Evolutionary conservation across 2,797 vertebrate genomes (phyloP), one percentile per base, ranked within the genome.

Genomic region (Hephaestus fuliginosus): DNA sequence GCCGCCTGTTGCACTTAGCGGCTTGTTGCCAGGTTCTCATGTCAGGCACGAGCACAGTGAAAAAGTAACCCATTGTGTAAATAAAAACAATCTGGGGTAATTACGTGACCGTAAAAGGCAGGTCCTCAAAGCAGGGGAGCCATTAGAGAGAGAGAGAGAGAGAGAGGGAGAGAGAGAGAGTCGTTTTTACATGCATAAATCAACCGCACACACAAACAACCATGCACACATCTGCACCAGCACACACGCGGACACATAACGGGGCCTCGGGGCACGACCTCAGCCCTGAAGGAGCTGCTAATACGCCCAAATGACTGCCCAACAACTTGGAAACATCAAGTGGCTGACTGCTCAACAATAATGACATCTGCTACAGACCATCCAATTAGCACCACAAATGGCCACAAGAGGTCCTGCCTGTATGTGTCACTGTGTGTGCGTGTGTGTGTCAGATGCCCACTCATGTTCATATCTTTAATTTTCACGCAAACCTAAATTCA

Each of bases 281-380:
- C 78, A 94, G 92, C 87, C 91, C 91, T 68, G 65, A 77, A 89
- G 83, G 89, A 94, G 91, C 93, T 84, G 92, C 94, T 95, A 96
- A 96, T 95, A 94, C 76, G 68, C 83, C 84, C 83, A 94, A 93
- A 95, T 95, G 89, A 94, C 92, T 91, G 86, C 65, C 83, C 81
- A 86, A 92, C 92, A 94, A 95, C 91, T 93, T 93, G 86, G 87
- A 93, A 92, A 90, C 89, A 90, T 94, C 90, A 92, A 93, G 90
- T 92, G 89, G 84, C 87, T 82, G 87, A 91, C 89, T 88, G 91
- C 88, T 91, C 87, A 86, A 91, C 88, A 91, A 93, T 90, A 92
- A 94, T 90, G 90, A 95, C 93, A 94, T 95, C 94, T 94, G 93
- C 88, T 90, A 83, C 80, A 79, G 88, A 90, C 74, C 80, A 69